These are phyloP conservation scores for Ephydatia muelleri DNA, from an alignment of 37 sponge, comb jelly and placozoan genomes.

Conservation along the genomic window DNA sequence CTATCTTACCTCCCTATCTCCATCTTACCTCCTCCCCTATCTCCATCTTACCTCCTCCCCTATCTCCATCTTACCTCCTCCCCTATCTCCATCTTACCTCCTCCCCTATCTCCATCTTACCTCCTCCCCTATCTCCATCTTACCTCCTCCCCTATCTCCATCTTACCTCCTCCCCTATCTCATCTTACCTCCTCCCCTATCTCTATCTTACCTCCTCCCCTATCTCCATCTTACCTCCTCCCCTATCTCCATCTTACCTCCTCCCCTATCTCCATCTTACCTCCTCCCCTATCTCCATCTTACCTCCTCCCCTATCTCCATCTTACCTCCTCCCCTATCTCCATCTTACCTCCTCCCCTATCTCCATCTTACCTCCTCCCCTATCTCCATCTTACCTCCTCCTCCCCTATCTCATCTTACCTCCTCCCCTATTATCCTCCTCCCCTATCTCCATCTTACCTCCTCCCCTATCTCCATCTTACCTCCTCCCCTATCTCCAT, in stretches of 20 bases:
- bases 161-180: not conserved
- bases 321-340: not conserved
- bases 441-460: not conserved
- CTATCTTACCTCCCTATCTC: not conserved
- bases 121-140: not conserved
- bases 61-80: not conserved
- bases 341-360: not conserved
- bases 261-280: constrained; percentile 7
- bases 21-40: not conserved
- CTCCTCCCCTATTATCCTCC: constrained; percentile 1
- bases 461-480: not conserved
- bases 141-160: not conserved
- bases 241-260: not conserved
- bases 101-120: not conserved
- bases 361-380: not conserved
- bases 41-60: no score
- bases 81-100: not conserved
- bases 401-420: not conserved
- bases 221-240: no score
- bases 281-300: not conserved
- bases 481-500: not conserved
- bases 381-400: no score
- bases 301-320: not conserved
- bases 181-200: constrained; percentile 11
- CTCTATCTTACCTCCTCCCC: not conserved